Base-by-base conservation (phyloP, 1,140 invertebrate genomes). In the Prorops nasuta region DNA sequence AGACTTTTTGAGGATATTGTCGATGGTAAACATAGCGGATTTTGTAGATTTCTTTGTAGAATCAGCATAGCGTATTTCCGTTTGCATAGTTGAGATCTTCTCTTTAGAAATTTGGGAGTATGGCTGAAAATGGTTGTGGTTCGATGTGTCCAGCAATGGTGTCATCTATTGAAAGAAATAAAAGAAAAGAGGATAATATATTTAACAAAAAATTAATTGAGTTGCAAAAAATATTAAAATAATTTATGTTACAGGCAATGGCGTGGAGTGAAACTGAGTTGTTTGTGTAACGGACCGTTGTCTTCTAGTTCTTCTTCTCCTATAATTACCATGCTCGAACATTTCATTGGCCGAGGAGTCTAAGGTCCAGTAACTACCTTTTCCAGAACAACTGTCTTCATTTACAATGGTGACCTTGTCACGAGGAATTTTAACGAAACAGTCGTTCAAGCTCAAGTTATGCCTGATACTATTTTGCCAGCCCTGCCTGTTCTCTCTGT, bases 381-480 rank as follows among this genome's bases (percentile, higher is more conserved):
- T 92, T 0, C 87, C 80, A 1, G 66, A 64, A 16, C 62, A 66
- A 66, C 76, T 63, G 66, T 84, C 76, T 79, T 90, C 68, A 64
- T 54, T 69, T 10, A 67, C 83, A 0, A 83, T 81, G 39, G 85
- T 82, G 54, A 91, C 89, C 58, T 92, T 89, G 76, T 90, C 77
- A 55, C 84, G 56, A 51, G 87, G 76, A 12, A 92, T 82, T 76
- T 96, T 96, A 1, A 96, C 86, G 67, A 96, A 96, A 72, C 93
- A 96, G 67, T 96, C 94, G 76, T 96, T 96, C 15, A 96, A 77
- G 48, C 88, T 91, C 0, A 96, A 76, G 77, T 97, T 96, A 66
- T 96, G 90, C 3, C 90, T 67, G 24, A 93, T 91, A 4, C 85
- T 88, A 64, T 93, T 93, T 66, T 93, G 90, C 88, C 88, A 90